phyloP scores from a whole-genome alignment of 2,888 invertebrate genomes.

The Gymnoscelis rufifasciata region DNA sequence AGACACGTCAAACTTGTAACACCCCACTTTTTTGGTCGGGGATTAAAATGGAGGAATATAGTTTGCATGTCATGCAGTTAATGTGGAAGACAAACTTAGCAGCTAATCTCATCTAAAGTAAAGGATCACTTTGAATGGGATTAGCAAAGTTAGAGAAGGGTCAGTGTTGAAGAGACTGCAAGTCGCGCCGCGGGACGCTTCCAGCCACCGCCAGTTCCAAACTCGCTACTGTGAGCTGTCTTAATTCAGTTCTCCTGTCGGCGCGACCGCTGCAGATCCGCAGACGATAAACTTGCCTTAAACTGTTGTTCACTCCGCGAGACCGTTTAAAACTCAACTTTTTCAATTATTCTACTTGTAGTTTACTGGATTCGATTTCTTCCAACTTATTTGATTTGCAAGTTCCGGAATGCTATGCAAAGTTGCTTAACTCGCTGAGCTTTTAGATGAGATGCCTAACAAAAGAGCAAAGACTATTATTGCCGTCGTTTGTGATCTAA shows the following conservation, averaged over 20 bases:
- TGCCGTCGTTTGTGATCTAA: constrained; percentile 14
- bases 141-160: too few species aligned
- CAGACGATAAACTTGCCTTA: constrained; percentile 44
- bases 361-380: constrained; percentile 48
- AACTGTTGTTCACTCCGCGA: constrained; percentile 42
- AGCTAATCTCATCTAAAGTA: too few species aligned
- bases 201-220: constrained; percentile 42
- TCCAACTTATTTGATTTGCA: constrained; percentile 49
- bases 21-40: too few species aligned
- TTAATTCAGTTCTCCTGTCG: constrained; percentile 58
- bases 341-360: constrained; percentile 52
- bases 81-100: too few species aligned
- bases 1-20: too few species aligned
- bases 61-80: too few species aligned
- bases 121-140: too few species aligned
- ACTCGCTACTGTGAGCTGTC: constrained; percentile 51
- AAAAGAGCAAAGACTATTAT: constrained; percentile 21
- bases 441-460: constrained; percentile 22
- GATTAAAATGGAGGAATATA: too few species aligned
- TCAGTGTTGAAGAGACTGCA: too few species aligned
- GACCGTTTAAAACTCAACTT: constrained; percentile 49
- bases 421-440: constrained; percentile 21
- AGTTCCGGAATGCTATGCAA: constrained; percentile 34
- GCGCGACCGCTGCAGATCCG: constrained; percentile 42
- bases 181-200: constrained; percentile 21